A percentile compares a stretch with the other conserved stretches of the same genome.
These are phyloP conservation scores for Hyperopisus bebe DNA, from an alignment of 2,113 vertebrate species.

Conservation along the genomic window DNA sequence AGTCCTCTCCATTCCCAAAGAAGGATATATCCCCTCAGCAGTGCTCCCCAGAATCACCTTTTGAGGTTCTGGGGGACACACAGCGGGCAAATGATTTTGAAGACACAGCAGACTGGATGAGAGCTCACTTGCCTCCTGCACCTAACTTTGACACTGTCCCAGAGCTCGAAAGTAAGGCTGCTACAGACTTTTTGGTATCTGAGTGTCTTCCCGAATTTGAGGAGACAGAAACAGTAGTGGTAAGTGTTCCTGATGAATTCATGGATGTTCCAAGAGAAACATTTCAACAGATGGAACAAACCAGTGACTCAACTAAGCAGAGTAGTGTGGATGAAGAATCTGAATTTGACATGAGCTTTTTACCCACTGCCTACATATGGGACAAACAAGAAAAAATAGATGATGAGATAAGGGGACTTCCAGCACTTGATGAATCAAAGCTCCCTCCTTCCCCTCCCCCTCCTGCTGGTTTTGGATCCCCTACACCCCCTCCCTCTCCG, in stretches of 20 bases:
- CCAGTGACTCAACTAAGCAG: constrained; percentile 38
- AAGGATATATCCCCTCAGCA: constrained; percentile 39
- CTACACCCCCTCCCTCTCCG: constrained; percentile 25
- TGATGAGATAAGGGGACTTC: constrained; percentile 12
- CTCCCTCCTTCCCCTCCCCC: constrained; percentile 33
- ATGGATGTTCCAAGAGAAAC: constrained; percentile 48
- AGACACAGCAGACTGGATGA: constrained; percentile 64
- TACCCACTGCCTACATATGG: constrained; percentile 65
- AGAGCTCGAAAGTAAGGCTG: constrained; percentile 41
- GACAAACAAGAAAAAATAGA: constrained; percentile 53
- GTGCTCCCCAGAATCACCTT: constrained; percentile 78
- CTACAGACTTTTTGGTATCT: constrained; percentile 19
- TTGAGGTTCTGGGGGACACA: constrained; percentile 72
- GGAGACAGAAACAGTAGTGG: constrained; percentile 31
- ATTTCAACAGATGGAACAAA: constrained; percentile 30
- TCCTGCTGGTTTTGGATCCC: constrained; percentile 44
- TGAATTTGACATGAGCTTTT: constrained; percentile 61
- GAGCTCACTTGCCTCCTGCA: constrained; percentile 57
- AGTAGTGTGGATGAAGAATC: constrained; percentile 49
- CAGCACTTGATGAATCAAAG: constrained; percentile 15
- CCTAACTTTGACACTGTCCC: constrained; percentile 49
- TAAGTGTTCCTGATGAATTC: constrained; percentile 58
- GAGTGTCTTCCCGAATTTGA: constrained; percentile 36
- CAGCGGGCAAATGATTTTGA: constrained; percentile 64
- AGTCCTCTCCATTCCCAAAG: constrained; percentile 38